Evolutionary conservation across 2,888 invertebrate species (phyloP).

Genomic region (Itoplectis maculator): DNA sequence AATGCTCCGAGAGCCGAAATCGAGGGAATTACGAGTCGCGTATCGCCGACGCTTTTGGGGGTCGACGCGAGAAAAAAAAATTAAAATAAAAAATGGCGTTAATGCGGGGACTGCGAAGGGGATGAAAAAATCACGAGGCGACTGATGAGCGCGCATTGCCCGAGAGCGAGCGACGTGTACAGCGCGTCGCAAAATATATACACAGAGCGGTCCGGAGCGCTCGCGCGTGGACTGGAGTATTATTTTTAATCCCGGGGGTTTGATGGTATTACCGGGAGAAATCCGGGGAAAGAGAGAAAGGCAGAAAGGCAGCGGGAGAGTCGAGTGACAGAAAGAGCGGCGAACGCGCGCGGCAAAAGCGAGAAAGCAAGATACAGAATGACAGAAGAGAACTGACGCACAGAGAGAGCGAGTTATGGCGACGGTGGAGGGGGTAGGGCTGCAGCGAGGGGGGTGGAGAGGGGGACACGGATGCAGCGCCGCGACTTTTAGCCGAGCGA

Average conservation of each 20-base stretch:
- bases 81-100: conserved; percentile 8
- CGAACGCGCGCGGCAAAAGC: conserved; percentile 42
- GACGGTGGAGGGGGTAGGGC: neutral
- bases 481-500: conserved; percentile 56
- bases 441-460: conserved; percentile 36
- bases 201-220: conserved; percentile 6
- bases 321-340: conserved; percentile 54
- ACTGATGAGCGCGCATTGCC: conserved; percentile 1
- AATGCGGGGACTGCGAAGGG: conserved; percentile 2
- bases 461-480: conserved; percentile 33
- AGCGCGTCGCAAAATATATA: neutral
- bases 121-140: conserved; percentile 15
- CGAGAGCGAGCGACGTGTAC: neutral
- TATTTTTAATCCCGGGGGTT: conserved; percentile 46
- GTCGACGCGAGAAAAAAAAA: neutral
- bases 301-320: conserved; percentile 20
- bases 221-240: conserved; percentile 38
- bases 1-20: no score
- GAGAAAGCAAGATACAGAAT: conserved; percentile 41
- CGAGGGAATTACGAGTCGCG: no score
- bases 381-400: conserved; percentile 53
- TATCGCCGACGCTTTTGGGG: neutral
- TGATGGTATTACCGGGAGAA: conserved; percentile 49
- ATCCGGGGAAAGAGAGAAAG: conserved; percentile 29
- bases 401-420: conserved; percentile 45